phyloP scores from a whole-genome alignment of 2,113 vertebrate species.

The Nothoprocta perdicaria region DNA sequence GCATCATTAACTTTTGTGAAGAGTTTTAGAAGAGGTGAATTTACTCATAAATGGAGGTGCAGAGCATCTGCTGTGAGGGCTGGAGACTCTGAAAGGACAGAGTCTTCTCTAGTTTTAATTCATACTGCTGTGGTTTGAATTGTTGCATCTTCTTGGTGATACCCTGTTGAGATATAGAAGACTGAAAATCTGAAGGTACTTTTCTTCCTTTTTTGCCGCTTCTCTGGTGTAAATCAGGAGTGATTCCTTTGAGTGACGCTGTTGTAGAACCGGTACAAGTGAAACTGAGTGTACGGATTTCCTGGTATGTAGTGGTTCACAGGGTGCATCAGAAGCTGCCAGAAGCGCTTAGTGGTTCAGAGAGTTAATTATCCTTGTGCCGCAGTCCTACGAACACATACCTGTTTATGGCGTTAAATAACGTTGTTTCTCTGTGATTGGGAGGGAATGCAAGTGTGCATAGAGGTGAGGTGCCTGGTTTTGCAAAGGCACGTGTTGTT shows the following conservation, averaged over 20 bases:
- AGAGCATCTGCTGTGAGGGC: too few species aligned
- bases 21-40: background rate
- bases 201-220: background rate
- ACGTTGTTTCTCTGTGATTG: too few species aligned
- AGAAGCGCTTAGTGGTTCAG: background rate
- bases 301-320: fast-evolving
- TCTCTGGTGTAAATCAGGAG: background rate
- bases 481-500: fast-evolving
- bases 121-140: background rate
- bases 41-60: background rate
- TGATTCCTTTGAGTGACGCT: background rate
- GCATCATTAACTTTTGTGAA: background rate
- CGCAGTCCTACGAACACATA: fast-evolving
- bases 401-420: fast-evolving
- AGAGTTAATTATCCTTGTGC: background rate
- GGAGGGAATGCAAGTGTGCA: fast-evolving
- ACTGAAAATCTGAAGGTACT: background rate
- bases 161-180: background rate
- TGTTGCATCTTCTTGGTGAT: background rate
- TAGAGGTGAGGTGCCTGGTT: background rate
- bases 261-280: fast-evolving
- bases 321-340: background rate
- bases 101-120: background rate
- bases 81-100: background rate
- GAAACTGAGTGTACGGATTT: background rate